Base-by-base conservation (phyloP, 2,797 vertebrate genomes). In the Acanthornis magna region DNA sequence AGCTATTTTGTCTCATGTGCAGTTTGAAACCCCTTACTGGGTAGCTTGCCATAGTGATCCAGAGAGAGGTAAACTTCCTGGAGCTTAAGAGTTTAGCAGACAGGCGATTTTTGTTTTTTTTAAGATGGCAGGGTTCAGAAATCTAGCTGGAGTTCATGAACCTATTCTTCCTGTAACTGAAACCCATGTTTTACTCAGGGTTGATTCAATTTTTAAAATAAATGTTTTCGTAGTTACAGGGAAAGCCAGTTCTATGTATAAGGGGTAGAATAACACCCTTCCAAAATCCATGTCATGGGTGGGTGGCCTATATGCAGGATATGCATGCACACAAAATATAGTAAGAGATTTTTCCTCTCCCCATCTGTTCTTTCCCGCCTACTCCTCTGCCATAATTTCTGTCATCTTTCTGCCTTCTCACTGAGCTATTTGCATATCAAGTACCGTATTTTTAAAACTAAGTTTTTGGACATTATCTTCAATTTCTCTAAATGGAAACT, bases 121-220 rank as follows among this genome's bases (percentile, higher is more conserved):
- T 85, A 55, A 82, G 79, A 92, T 84, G 73, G 70, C 19, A 91
- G 63, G 21, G 94, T 96, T 96, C 89, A 91, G 63, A 95, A 95
- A 94, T 93, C 53, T 88, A 82, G 36, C 89, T 82, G 63, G 60
- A 96, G 95, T 96, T 96, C 96, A 96, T 94, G 95, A 97, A 96
- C 95, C 85, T 93, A 17, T 79, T 91, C 83, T 96, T 96, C 94
- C 96, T 97, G 96, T 96, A 96, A 97, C 71, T 15, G 74, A 96
- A 96, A 95, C 95, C 94, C 70, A 76, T 95, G 92, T 90, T 97
- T 97, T 96, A 88, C 79, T 91, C 88, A 93, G 88, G 67, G 89
- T 91, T 96, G 92, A 96, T 95, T 96, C 95, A 91, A 96, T 96
- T 93, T 97, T 95, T 94, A 94, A 97, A 95, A 93, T 95, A 96